These are phyloP conservation scores for Atta cephalotes DNA, from an alignment of 1,140 invertebrate species.

Conservation along the genomic window DNA sequence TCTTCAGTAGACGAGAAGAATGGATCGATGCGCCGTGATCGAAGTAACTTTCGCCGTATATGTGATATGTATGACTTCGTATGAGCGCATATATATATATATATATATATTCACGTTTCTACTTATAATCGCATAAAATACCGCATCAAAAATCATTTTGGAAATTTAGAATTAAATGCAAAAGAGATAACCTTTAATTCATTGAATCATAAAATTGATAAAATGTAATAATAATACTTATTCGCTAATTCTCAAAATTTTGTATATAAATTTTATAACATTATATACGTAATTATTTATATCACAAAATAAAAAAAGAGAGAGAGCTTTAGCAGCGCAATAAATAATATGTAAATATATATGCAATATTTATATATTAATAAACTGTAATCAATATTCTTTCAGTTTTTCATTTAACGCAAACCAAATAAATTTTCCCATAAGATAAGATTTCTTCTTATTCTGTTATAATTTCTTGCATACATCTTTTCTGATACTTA, in stretches of 20 bases:
- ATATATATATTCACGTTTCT: not conserved
- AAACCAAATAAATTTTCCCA: not conserved
- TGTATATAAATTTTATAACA: slow-evolving; percentile 7
- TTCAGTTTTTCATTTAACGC: slow-evolving; percentile 5
- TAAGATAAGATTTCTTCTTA: not conserved
- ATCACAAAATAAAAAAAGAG: not conserved
- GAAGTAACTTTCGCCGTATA: slow-evolving; percentile 36
- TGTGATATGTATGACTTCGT: not conserved
- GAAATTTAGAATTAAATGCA: slow-evolving; percentile 2
- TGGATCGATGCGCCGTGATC: slow-evolving; percentile 67
- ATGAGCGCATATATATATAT: not conserved
- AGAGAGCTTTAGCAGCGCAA: not conserved
- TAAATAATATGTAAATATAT: not conserved
- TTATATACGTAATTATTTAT: slow-evolving; percentile 17
- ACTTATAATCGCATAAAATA: not conserved
- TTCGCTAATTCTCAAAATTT: slow-evolving; percentile 15
- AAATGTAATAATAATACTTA: slow-evolving; percentile 16
- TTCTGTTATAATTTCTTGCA: not conserved
- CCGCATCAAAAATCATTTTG: slow-evolving; percentile 1
- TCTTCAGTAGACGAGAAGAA: slow-evolving; percentile 9
- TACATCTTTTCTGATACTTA: not conserved
- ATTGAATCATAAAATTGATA: slow-evolving; percentile 9
- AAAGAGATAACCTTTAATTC: slow-evolving; percentile 13
- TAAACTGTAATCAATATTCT: slow-evolving; percentile 3
- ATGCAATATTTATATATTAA: not conserved